phyloP scores from a whole-genome alignment of 2,797 vertebrate genomes.

The Corythornis leucogaster region DNA sequence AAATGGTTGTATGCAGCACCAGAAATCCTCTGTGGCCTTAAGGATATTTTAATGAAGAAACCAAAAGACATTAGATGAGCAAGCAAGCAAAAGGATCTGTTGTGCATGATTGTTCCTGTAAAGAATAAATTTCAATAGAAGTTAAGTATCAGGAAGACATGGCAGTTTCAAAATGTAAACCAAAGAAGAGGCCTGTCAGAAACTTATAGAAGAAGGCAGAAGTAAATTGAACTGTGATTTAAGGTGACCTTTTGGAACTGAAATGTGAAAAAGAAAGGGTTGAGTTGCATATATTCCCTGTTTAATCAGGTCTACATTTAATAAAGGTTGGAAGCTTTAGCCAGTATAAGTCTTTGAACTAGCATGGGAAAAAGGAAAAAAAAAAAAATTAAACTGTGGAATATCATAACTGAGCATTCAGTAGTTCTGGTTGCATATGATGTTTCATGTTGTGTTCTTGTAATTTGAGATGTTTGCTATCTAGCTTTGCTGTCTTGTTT shows the following conservation, averaged over 20 bases:
- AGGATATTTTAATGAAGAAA: neutral
- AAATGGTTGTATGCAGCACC: neutral
- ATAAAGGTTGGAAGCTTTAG: neutral
- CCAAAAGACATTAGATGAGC: neutral
- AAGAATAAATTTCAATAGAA: neutral
- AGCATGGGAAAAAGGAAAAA: neutral
- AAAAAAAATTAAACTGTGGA: neutral
- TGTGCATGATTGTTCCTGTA: neutral
- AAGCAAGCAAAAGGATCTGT: neutral
- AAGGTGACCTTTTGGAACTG: neutral
- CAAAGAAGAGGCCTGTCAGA: neutral
- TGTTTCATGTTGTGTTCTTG: neutral
- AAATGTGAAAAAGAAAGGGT: neutral
- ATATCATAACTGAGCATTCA: neutral
- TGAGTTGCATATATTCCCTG: neutral
- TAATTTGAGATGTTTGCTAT: neutral
- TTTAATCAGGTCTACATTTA: neutral
- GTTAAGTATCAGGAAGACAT: neutral
- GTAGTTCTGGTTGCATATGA: neutral
- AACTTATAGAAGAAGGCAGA: neutral
- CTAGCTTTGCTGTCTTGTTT: neutral
- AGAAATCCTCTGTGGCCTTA: neutral
- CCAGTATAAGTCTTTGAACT: neutral
- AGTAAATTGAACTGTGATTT: constrained; percentile 19
- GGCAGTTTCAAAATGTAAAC: neutral